phyloP scores from a whole-genome alignment of 2,888 invertebrate genomes.

The Acrobeloides nanus region DNA sequence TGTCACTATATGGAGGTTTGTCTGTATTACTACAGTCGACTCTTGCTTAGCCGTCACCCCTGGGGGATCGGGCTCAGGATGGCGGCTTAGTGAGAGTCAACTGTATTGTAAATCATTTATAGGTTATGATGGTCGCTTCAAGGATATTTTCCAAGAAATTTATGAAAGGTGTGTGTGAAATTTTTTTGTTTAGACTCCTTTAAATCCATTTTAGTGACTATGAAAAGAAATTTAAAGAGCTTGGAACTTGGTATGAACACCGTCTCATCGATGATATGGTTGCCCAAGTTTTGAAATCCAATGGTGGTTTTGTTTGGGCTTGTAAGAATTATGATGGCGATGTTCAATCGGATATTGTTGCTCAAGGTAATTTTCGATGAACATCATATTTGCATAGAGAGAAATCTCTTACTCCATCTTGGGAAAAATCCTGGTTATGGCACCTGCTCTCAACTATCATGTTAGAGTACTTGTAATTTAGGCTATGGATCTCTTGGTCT shows the following conservation, averaged over 20 bases:
- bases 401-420: too few relatives aligned
- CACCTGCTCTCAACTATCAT: background rate
- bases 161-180: too few relatives aligned
- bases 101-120: too few relatives aligned
- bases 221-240: constrained; percentile 73
- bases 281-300: constrained; percentile 28
- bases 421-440: too few relatives aligned
- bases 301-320: constrained; percentile 96
- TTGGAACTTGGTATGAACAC: constrained; percentile 93
- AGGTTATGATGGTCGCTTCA: constrained; percentile 81
- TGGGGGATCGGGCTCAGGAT: too few relatives aligned
- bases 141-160: constrained; percentile 83
- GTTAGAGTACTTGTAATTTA: constrained; percentile 26
- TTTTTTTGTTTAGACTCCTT: too few relatives aligned
- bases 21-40: too few relatives aligned
- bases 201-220: too few relatives aligned
- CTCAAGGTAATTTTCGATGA: constrained; percentile 66
- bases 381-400: too few relatives aligned
- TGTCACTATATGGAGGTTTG: too few relatives aligned
- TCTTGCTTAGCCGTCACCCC: too few relatives aligned
- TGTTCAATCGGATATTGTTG: constrained; percentile 94
- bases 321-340: constrained; percentile 99
- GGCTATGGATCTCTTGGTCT: constrained; percentile 77
- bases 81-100: too few relatives aligned
- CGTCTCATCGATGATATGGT: constrained; percentile 92